Evolutionary conservation across 2,113 vertebrate species (phyloP).

Genomic region (Coptodon bakossiorum): DNA sequence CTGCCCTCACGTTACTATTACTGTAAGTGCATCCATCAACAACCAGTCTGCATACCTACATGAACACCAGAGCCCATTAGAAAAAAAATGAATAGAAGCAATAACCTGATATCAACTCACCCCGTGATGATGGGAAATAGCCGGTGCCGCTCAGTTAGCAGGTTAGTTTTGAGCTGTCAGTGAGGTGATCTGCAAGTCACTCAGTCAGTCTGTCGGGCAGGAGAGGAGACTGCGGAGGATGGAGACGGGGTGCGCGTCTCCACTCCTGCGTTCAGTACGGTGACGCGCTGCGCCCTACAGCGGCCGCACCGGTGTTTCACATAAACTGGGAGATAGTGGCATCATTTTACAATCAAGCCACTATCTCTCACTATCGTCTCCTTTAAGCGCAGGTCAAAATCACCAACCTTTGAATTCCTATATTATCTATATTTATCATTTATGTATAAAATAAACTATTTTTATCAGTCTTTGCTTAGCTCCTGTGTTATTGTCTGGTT

Average conservation of each 20-base stretch:
- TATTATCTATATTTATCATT: background rate
- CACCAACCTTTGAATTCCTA: background rate
- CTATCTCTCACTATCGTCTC: background rate
- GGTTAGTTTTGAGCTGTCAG: background rate
- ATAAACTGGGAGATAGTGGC: background rate
- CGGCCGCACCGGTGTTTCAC: background rate
- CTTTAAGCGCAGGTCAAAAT: fast-evolving
- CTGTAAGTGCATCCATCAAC: background rate
- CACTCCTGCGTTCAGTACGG: background rate
- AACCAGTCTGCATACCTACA: background rate
- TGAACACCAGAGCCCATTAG: background rate
- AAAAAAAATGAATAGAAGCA: background rate
- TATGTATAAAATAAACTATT: background rate
- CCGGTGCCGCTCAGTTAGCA: background rate
- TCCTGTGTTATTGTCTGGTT: background rate
- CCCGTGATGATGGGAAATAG: background rate
- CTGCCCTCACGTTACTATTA: background rate
- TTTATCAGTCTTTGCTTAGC: background rate
- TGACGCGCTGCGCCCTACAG: constrained; percentile 41
- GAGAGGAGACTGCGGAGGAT: constrained; percentile 63
- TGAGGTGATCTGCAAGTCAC: background rate
- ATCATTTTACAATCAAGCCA: background rate
- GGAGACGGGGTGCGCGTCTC: constrained; percentile 24
- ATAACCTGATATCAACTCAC: background rate
- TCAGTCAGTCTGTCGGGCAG: background rate